These are phyloP conservation scores for Xenus cinereus DNA, from an alignment of 2,113 vertebrate species.

Conservation along the genomic window DNA sequence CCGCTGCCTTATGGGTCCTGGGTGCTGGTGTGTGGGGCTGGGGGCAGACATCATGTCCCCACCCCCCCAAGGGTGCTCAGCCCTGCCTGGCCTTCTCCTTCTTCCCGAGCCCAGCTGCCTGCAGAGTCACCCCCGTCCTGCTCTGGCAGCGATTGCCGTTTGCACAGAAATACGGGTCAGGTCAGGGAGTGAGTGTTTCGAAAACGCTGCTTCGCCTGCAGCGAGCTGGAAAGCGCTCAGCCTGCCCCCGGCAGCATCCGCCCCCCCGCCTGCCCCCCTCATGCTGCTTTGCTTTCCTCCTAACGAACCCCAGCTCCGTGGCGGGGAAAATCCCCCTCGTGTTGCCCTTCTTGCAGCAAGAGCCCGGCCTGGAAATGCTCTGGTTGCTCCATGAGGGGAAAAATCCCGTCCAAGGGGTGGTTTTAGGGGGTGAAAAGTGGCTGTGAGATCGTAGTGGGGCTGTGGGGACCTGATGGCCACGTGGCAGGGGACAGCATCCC, in stretches of 20 bases:
- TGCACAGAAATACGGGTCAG: not conserved
- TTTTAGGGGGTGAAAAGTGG: not conserved
- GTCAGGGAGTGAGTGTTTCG: not conserved
- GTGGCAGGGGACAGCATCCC: not conserved
- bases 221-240: not conserved
- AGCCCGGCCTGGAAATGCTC: not conserved
- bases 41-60: too few species aligned
- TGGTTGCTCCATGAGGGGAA: not conserved
- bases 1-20: not conserved
- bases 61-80: not conserved
- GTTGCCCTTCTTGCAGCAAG: not conserved
- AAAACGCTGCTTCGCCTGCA: not conserved
- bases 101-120: not conserved
- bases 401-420: not conserved
- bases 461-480: not conserved
- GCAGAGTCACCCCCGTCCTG: accelerated
- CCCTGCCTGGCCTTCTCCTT: not conserved
- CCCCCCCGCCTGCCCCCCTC: not conserved
- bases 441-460: accelerated
- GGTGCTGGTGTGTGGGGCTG: accelerated
- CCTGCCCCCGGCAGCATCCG: not conserved
- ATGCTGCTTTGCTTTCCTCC: not conserved
- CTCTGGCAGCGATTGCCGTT: not conserved
- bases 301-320: not conserved
- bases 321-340: too few species aligned